Evolutionary conservation across 35 echinoderm and acorn worm genomes (phyloP), one percentile per base, ranked within the genome.

Genomic region (Ophioderma brevispina): DNA sequence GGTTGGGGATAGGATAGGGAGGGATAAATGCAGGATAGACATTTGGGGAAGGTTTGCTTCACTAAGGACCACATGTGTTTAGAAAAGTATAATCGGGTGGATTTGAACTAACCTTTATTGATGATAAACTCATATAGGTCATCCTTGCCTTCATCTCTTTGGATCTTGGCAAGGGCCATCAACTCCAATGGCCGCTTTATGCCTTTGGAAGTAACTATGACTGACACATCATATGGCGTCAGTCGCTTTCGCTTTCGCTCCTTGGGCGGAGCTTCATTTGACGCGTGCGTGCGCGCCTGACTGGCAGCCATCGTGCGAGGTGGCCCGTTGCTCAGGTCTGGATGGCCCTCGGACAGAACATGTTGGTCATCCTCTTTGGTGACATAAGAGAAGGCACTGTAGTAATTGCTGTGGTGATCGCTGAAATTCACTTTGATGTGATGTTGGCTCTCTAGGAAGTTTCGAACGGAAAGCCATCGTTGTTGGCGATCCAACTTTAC

Each of bases 51-150:
- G 1, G 10, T 1, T 37, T 25, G 6, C 32, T 81, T 10, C 2
- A 30, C 79, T 8, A 13, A 81, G 6, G 1, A 36, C 31, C 79
- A 33, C 10, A 25, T n/a, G 3, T 81, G 1, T 33, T 39, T 11
- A 35, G 23, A 33, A 25, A 10, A 10, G 4, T 13, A 77, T 31
- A 77, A 36, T 36, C n/a, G n/a, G n/a, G n/a, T n/a, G n/a, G n/a
- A n/a, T n/a, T n/a, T n/a, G n/a, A n/a, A 86, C 84, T 34, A 64
- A 14, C 36, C 84, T n/a, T 59, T 86, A 59, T 86, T 86, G 34
- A 87, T 3, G 2, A 89, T 89, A 36, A 89, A 89, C 33, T 89
- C 43, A 4, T 0, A 77, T 14, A 89, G 36, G 17, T 89, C 40
- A 0, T 3, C 21, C 31, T 89, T 89, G 0, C 78, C 78, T 0